Base-by-base conservation (phyloP, 2,797 vertebrate species). In the Poecilia velifera region DNA sequence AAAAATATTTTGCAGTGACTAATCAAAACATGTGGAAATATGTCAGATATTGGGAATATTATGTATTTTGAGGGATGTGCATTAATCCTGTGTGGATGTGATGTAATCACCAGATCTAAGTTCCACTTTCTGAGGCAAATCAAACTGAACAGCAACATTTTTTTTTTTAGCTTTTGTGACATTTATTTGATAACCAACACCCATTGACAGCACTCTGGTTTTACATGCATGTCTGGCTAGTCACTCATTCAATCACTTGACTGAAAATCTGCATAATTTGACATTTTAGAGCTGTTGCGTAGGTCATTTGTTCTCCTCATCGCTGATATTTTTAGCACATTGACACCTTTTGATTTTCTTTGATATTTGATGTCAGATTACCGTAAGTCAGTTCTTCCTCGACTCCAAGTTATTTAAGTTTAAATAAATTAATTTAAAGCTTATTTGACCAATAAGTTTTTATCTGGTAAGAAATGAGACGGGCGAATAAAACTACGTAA, bases 171-270 rank as follows among this genome's bases (percentile, higher is more conserved):
- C 3, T 20, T 66, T 39, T 66, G 18, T 39, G 20, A 18, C 64
- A 66, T 66, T 66, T 66, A 39, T 66, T 66, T 66, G 64, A 39
- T 39, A 18, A n/a, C n/a, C 8, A n/a, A 28, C 43, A 46, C 10
- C 43, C 13, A n/a, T 16, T 72, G 13, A 46, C 43, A n/a, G 41
- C 70, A 28, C 43, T 46, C 12, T n/a, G 6, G n/a, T 72, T 72
- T 72, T 47, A 47, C 43, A 18, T 28, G 43, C 43, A 72, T 28
- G 43, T 5, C 41, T 72, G 70, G 43, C 8, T 72, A 47, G 70
- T 72, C n/a, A 16, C 43, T 46, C 8, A 31, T 72, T 47, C 45
- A 72, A 72, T 47, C 45, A 72, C 70, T 47, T 72, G 70, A 47
- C 70, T 46, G n/a, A 31, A 28, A 47, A 72, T 72, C 10, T 31